These are phyloP conservation scores for Spilosoma lubricipeda DNA, from an alignment of 2,888 invertebrate species.

Conservation along the genomic window DNA sequence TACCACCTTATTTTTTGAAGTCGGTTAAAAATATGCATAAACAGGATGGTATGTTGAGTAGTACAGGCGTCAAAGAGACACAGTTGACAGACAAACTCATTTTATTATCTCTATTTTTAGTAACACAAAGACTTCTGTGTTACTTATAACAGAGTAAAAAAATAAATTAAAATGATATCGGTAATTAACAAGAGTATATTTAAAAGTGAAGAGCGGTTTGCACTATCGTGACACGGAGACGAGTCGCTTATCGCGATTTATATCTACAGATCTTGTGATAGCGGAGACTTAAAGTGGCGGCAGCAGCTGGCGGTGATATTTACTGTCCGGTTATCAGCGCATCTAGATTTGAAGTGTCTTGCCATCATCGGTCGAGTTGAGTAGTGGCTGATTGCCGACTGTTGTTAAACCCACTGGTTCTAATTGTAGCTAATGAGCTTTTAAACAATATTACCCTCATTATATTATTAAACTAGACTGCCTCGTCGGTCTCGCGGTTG, in stretches of 20 bases:
- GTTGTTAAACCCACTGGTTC: background rate
- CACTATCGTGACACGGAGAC: slow-evolving; percentile 39
- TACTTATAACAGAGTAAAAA: background rate
- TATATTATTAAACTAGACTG: no score
- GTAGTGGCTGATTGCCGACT: background rate
- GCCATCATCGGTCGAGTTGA: background rate
- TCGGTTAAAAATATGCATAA: background rate
- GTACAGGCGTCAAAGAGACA: background rate
- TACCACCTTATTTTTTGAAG: no score
- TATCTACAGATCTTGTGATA: slow-evolving; percentile 37
- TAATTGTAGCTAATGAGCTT: background rate
- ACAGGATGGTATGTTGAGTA: background rate
- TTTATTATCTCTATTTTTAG: background rate
- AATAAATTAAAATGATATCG: background rate
- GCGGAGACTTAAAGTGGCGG: slow-evolving; percentile 26
- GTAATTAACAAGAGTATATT: slow-evolving; percentile 38
- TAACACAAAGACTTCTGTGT: background rate
- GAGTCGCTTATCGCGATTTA: slow-evolving; percentile 37
- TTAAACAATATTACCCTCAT: background rate
- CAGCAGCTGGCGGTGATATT: slow-evolving; percentile 19
- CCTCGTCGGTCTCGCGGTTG: no score
- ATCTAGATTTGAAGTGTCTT: slow-evolving; percentile 8
- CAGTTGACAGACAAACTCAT: no score
- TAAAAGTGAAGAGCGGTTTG: slow-evolving; percentile 42
- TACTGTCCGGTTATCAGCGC: slow-evolving; percentile 24